Evolutionary conservation across 1,140 invertebrate species (phyloP).

Genomic region (Drosophila teissieri): DNA sequence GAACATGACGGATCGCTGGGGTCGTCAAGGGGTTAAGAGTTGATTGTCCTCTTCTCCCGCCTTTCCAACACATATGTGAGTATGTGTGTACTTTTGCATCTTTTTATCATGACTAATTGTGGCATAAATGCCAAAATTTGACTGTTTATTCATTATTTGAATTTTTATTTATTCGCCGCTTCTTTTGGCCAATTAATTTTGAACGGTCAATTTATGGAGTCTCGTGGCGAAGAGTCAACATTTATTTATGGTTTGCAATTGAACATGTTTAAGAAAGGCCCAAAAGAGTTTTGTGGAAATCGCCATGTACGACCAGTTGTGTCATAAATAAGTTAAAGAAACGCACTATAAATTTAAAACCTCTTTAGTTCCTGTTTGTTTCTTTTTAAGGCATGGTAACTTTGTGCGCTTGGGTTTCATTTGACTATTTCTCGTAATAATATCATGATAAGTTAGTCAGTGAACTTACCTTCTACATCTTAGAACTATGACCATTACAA

Average conservation of each 20-base stretch:
- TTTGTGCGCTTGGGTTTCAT: too few species aligned
- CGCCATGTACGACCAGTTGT: constrained; percentile 14
- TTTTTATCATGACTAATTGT: constrained; percentile 74
- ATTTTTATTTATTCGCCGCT: constrained; percentile 35
- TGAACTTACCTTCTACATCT: constrained; percentile 86
- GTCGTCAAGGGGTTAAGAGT: constrained; percentile 68
- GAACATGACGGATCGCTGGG: constrained; percentile 74
- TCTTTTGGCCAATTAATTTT: constrained; percentile 65
- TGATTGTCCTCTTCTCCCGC: constrained; percentile 62
- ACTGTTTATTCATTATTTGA: constrained; percentile 60
- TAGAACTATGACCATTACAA: constrained; percentile 86
- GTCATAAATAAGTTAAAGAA: constrained; percentile 11
- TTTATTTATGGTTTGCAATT: constrained; percentile 37
- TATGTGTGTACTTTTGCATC: constrained; percentile 17
- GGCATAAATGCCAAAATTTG: constrained; percentile 76
- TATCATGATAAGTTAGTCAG: too few species aligned
- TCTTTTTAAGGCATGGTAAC: too few species aligned
- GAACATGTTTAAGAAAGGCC: constrained; percentile 22
- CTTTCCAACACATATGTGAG: constrained; percentile 1
- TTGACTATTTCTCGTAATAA: too few species aligned
- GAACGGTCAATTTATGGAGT: constrained; percentile 59
- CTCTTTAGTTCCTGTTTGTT: too few species aligned
- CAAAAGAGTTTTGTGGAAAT: constrained; percentile 21
- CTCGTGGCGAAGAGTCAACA: constrained; percentile 16
- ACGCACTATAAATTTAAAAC: too few species aligned